A percentile compares a stretch with the other conserved stretches of the same genome.
Evolutionary conservation across 2,113 vertebrate species (phyloP).

Genomic region (Pleuronectes platessa): DNA sequence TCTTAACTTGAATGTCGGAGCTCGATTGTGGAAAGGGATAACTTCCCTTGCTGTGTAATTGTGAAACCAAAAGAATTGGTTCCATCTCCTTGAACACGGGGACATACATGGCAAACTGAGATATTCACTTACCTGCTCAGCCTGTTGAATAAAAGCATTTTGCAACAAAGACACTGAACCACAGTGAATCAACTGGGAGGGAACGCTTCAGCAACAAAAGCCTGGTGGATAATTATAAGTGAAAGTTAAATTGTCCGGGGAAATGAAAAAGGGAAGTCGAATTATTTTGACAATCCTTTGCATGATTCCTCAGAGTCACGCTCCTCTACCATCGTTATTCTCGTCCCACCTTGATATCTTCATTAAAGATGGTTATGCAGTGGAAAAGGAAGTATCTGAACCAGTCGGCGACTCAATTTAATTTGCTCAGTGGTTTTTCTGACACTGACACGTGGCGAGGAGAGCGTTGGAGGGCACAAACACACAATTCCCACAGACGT

Average conservation of each 20-base stretch:
- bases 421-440: slow-evolving; percentile 39
- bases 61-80: slow-evolving; percentile 22
- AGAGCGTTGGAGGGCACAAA: slow-evolving; percentile 29
- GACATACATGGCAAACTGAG: slow-evolving; percentile 36
- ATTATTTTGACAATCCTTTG: slow-evolving; percentile 25
- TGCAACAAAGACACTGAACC: slow-evolving; percentile 39
- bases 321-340: slow-evolving; percentile 22
- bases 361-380: slow-evolving; percentile 5
- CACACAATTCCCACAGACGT: slow-evolving; percentile 46
- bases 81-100: not conserved
- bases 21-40: not conserved
- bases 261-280: slow-evolving; percentile 8
- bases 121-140: slow-evolving; percentile 77
- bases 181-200: slow-evolving; percentile 27
- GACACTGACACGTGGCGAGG: slow-evolving; percentile 24
- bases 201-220: slow-evolving; percentile 22
- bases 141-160: slow-evolving; percentile 67
- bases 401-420: slow-evolving; percentile 1
- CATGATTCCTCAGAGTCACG: slow-evolving; percentile 19
- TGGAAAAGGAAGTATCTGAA: slow-evolving; percentile 17
- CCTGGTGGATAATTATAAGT: slow-evolving; percentile 38
- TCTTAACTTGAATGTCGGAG: not conserved
- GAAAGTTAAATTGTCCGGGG: slow-evolving; percentile 21
- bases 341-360: slow-evolving; percentile 45
- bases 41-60: not conserved